A percentile compares a stretch with the other conserved stretches of the same genome.
phyloP scores from a whole-genome alignment of 2,797 vertebrate species.

The Tapera naevia region DNA sequence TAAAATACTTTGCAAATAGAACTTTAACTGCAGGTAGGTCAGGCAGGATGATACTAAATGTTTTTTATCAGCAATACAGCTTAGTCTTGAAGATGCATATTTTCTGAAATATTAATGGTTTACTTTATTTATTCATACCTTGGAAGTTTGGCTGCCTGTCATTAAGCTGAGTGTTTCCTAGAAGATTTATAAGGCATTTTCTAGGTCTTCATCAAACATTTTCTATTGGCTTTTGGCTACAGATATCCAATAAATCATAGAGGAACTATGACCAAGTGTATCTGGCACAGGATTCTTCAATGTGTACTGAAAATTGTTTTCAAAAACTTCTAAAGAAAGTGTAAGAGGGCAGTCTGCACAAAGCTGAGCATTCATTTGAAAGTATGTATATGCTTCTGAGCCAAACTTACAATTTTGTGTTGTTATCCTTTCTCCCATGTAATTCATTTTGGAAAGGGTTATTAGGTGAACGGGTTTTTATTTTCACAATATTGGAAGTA shows the following conservation, averaged over 20 bases:
- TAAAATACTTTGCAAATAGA: background rate
- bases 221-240: background rate
- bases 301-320: background rate
- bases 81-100: background rate
- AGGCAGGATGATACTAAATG: background rate
- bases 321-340: background rate
- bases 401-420: background rate
- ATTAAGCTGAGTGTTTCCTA: background rate
- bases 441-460: background rate
- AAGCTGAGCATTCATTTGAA: conserved; percentile 1
- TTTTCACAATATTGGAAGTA: background rate
- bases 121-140: conserved; percentile 20
- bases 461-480: background rate
- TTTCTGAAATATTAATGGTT: conserved; percentile 19
- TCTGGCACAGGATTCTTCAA: background rate
- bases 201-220: background rate
- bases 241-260: background rate
- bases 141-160: background rate
- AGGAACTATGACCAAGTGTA: background rate
- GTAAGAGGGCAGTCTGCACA: background rate
- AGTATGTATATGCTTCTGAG: background rate
- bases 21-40: background rate
- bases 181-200: conserved; percentile 10
- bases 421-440: background rate
- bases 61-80: background rate